Conservation (phyloP, 2,888 invertebrate genomes). For the Hermaeophaga mercurialis region DNA sequence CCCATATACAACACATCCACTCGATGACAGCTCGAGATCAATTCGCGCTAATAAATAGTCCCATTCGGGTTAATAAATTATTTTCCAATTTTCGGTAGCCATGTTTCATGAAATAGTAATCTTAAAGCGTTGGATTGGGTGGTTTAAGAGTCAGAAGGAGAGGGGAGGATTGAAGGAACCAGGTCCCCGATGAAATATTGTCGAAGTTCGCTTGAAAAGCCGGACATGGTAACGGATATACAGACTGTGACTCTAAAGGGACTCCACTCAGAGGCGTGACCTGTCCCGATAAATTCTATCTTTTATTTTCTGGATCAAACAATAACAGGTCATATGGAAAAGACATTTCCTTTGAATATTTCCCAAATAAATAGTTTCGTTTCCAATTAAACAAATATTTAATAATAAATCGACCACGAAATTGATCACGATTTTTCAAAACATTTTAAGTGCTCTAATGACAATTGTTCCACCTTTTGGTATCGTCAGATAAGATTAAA, state of each 20-base stretch:
- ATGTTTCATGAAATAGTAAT: constrained; percentile 35
- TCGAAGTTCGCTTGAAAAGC: constrained; percentile 50
- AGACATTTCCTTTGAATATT: no score
- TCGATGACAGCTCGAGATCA: constrained; percentile 15
- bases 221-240: constrained; percentile 47
- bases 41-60: constrained; percentile 16
- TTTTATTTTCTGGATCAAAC: no score
- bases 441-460: no score
- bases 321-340: no score
- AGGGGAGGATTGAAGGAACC: background rate
- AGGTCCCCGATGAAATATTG: constrained; percentile 46
- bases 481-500: no score
- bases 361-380: no score
- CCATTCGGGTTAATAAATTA: constrained; percentile 29
- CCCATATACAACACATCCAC: constrained; percentile 2
- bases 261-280: background rate
- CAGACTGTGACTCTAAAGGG: background rate
- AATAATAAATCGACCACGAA: no score
- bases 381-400: no score
- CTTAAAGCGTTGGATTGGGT: constrained; percentile 12
- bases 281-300: background rate
- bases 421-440: no score
- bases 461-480: no score
- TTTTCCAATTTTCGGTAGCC: constrained; percentile 30
- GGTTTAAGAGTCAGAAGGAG: background rate